Conservation (phyloP, 2,113 vertebrate genomes). For the Propithecus coquereli region DNA sequence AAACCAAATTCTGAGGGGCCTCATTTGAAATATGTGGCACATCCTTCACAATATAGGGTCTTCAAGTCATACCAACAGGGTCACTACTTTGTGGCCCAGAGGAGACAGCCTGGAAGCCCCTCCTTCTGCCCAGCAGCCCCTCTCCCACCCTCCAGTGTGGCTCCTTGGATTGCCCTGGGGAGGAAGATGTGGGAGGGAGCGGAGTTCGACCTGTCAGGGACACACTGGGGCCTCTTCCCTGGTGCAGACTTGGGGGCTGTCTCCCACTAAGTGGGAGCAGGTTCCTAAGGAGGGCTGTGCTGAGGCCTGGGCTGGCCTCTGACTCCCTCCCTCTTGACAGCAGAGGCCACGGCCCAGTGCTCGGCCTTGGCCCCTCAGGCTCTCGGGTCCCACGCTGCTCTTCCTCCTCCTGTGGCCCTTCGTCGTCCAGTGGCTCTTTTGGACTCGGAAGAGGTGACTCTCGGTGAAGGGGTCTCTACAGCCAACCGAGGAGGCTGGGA, state of each 20-base stretch:
- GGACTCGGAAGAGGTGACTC: slow-evolving; percentile 83
- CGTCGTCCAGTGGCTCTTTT: slow-evolving; percentile 89
- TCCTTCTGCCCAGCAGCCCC: not conserved
- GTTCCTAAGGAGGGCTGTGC: not conserved
- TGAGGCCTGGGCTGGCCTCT: not conserved
- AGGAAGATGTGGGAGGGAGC: not conserved
- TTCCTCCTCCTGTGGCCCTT: slow-evolving; percentile 96
- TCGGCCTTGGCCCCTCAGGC: slow-evolving; percentile 63
- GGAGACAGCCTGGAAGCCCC: not conserved
- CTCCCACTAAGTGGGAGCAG: not conserved
- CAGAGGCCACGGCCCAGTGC: slow-evolving; percentile 33
- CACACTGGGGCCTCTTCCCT: not conserved
- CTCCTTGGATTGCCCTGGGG: not conserved
- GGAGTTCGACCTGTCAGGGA: not conserved
- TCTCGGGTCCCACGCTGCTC: slow-evolving; percentile 81
- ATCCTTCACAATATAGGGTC: not conserved
- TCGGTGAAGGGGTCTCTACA: not conserved
- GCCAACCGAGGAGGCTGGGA: not conserved
- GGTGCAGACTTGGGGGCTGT: not conserved
- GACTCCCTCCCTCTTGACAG: slow-evolving; percentile 40
- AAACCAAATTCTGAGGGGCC: not conserved
- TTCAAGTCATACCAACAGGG: not conserved
- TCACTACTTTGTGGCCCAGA: not conserved
- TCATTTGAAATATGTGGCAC: not conserved
- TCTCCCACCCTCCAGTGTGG: not conserved